A percentile compares a stretch with the other conserved stretches of the same genome.
Evolutionary conservation across 53 echinoderm and acorn worm species (phyloP).

Genomic region (Crossaster papposus): DNA sequence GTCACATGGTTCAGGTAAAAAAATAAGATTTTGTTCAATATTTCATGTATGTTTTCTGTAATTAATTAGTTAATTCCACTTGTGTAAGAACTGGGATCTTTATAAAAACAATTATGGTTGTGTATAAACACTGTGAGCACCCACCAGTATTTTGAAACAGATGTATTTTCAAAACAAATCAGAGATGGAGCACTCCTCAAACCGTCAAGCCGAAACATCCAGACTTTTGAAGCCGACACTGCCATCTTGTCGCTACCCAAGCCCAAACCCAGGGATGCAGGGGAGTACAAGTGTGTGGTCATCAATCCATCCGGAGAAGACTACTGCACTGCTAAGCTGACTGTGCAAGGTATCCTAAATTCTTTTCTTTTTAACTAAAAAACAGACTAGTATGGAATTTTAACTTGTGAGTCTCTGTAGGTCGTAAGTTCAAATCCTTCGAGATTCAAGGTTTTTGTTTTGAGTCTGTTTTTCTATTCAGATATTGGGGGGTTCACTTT

Average conservation of each 20-base stretch:
- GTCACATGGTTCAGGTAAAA: conserved; percentile 84
- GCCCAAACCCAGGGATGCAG: conserved; percentile 71
- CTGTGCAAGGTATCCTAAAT: conserved; percentile 31
- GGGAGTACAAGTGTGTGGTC: conserved; percentile 79
- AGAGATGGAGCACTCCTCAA: conserved; percentile 77
- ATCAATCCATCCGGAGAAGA: conserved; percentile 86
- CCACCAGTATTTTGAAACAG: too few species aligned
- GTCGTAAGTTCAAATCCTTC: too few species aligned
- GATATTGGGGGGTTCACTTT: not conserved
- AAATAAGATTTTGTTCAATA: not conserved
- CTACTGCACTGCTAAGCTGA: conserved; percentile 63
- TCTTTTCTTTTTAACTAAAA: not conserved
- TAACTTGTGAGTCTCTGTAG: too few species aligned
- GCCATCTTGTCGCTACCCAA: conserved; percentile 75
- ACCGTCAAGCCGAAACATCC: conserved; percentile 66
- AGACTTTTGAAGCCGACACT: conserved; percentile 73
- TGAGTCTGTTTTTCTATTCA: too few species aligned
- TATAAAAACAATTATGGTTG: too few species aligned
- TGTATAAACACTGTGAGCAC: too few species aligned
- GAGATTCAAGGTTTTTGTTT: too few species aligned
- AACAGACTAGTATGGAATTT: not conserved
- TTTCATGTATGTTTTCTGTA: too few species aligned
- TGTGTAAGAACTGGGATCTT: too few species aligned
- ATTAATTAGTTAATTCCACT: too few species aligned
- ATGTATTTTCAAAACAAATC: too few species aligned